Percentiles rank a stretch among this genome's conserved stretches.
These are phyloP conservation scores for Heterohyrax brucei DNA, from an alignment of 2,797 vertebrate genomes.

Conservation along the genomic window DNA sequence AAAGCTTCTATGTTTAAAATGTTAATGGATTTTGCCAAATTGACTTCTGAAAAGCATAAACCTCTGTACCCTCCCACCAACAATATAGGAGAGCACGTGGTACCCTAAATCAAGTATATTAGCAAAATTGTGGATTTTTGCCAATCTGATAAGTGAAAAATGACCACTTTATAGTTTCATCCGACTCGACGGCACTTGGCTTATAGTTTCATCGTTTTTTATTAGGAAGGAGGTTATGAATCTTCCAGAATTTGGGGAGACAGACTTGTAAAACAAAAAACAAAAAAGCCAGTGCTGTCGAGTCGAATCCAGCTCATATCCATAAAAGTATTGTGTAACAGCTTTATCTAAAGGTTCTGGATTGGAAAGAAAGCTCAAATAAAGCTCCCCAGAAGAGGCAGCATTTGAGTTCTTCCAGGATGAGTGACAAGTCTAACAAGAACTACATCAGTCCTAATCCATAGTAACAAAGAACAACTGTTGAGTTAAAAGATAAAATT, in stretches of 20 bases:
- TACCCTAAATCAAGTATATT: constrained; percentile 33
- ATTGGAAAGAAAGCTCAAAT: background rate
- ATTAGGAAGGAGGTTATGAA: background rate
- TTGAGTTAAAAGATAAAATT: constrained; percentile 1
- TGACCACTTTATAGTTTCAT: background rate
- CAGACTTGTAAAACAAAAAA: background rate
- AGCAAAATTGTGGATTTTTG: constrained; percentile 9
- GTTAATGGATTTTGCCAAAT: background rate
- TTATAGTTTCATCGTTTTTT: too few species aligned
- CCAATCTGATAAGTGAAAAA: background rate
- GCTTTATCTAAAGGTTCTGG: background rate
- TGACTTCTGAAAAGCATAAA: constrained; percentile 17
- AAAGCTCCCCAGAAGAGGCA: background rate
- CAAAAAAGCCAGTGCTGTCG: too few species aligned
- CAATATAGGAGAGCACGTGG: background rate
- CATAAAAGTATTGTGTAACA: background rate
- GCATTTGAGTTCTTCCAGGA: background rate
- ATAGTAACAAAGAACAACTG: background rate
- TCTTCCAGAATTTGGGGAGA: background rate
- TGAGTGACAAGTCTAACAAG: background rate
- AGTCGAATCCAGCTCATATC: background rate
- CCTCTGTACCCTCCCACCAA: background rate
- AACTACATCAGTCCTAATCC: background rate
- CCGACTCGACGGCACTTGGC: too few species aligned
- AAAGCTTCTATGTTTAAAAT: background rate